Conservation (phyloP, 2,113 vertebrate genomes). For the Nyctereutes procyonoides region DNA sequence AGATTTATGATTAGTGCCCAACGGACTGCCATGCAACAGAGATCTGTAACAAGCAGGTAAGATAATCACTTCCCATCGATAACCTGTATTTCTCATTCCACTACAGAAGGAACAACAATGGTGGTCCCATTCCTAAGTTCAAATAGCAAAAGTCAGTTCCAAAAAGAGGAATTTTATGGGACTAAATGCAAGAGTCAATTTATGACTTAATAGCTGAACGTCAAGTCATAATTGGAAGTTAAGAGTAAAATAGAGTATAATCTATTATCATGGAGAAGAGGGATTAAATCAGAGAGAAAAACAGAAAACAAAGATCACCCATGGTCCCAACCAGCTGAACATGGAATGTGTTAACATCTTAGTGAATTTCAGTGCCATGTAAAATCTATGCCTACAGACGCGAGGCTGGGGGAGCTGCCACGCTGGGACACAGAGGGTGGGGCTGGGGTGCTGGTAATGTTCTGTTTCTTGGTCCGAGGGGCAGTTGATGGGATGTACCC, state of each 20-base stretch:
- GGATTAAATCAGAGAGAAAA: not conserved
- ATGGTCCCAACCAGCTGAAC: not conserved
- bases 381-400: not conserved
- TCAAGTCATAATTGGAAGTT: not conserved
- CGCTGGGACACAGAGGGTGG: too few species aligned
- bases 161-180: not conserved
- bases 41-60: not conserved
- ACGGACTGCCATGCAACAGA: not conserved
- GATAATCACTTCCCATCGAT: not conserved
- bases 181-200: constrained; percentile 31
- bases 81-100: not conserved
- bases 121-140: not conserved
- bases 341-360: not conserved
- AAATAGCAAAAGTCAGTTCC: not conserved
- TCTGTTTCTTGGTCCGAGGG: not conserved
- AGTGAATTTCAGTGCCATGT: not conserved
- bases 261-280: not conserved
- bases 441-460: not conserved
- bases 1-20: not conserved
- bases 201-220: not conserved
- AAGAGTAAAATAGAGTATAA: not conserved
- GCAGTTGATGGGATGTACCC: not conserved
- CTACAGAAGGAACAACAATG: not conserved
- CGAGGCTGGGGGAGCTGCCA: not conserved
- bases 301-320: not conserved